phyloP scores from a whole-genome alignment of 2,113 vertebrate species.

The Xyrauchen texanus region DNA sequence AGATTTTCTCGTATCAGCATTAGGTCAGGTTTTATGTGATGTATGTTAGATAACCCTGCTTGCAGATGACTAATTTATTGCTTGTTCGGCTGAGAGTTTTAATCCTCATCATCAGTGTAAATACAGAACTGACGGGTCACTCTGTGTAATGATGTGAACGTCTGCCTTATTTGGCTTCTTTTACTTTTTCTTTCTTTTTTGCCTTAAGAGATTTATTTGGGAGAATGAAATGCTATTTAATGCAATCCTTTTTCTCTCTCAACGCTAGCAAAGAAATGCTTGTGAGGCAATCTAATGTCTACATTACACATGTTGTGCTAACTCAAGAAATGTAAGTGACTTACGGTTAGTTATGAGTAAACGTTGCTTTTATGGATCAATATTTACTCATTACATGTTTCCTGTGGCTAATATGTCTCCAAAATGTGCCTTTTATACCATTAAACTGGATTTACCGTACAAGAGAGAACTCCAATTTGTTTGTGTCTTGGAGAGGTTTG shows the following conservation, averaged over 20 bases:
- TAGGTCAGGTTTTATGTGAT: neutral
- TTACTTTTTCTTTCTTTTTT: slow-evolving; percentile 18
- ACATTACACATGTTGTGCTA: neutral
- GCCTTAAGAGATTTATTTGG: neutral
- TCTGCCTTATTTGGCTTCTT: neutral
- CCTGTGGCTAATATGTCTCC: neutral
- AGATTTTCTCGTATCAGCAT: neutral
- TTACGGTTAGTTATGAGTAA: too few species aligned
- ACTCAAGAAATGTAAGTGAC: too few species aligned
- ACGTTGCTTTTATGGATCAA: slow-evolving; percentile 32
- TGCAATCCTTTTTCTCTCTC: too few species aligned
- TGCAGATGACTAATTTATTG: slow-evolving; percentile 48
- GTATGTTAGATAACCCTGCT: slow-evolving; percentile 5
- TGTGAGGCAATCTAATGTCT: neutral
- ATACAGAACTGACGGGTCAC: neutral
- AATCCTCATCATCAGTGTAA: neutral
- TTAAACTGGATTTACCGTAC: too few species aligned
- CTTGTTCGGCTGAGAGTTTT: slow-evolving; percentile 20
- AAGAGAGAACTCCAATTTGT: slow-evolving; percentile 18
- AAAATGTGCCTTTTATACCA: slow-evolving; percentile 41
- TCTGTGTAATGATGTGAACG: slow-evolving; percentile 7
- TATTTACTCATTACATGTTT: slow-evolving; percentile 25
- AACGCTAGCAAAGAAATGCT: neutral
- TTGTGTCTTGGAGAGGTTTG: neutral
- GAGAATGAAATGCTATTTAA: neutral